phyloP scores from a whole-genome alignment of 2,113 vertebrate genomes.

The Apus apus region DNA sequence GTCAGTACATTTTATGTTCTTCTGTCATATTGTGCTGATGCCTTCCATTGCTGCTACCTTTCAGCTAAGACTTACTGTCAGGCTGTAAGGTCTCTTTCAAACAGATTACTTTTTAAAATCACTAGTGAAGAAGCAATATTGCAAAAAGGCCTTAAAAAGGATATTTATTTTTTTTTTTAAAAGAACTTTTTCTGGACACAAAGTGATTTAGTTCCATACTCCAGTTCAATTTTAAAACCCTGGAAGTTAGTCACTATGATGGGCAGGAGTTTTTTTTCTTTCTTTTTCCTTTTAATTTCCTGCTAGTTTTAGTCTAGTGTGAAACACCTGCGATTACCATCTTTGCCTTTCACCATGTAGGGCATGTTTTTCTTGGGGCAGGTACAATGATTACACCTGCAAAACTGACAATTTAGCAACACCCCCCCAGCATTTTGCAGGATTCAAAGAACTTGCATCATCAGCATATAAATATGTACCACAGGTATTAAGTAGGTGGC shows the following conservation, averaged over 20 bases:
- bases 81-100: neutral
- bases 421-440: neutral
- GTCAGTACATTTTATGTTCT: neutral
- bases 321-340: neutral
- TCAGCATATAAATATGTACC: neutral
- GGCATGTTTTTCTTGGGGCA: neutral
- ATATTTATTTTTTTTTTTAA: neutral
- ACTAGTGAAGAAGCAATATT: neutral
- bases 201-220: neutral
- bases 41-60: neutral
- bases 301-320: neutral
- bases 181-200: neutral
- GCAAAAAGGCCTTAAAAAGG: neutral
- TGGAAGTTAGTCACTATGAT: neutral
- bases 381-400: neutral
- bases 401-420: neutral
- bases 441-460: neutral
- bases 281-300: neutral
- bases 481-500: neutral
- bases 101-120: neutral
- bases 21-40: neutral
- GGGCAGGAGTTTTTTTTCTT: neutral
- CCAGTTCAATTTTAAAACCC: too few relatives aligned
- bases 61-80: neutral
- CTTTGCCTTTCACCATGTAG: neutral